These are phyloP conservation scores for Mormyrops boulengeri DNA, from an alignment of 2,797 vertebrate genomes.

Conservation along the genomic window DNA sequence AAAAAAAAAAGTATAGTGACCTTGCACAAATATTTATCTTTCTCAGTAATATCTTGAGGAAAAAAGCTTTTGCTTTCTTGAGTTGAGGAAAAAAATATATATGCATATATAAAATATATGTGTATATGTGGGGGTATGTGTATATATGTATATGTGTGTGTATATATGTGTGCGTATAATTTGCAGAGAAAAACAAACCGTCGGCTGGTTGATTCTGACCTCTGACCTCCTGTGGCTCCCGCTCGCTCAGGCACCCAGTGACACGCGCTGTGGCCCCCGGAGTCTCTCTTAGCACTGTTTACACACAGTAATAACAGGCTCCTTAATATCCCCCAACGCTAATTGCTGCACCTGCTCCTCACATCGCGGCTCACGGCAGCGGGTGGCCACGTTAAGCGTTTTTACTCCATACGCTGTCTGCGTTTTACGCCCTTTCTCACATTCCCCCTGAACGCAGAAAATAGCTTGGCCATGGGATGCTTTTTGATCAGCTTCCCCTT, in stretches of 20 bases:
- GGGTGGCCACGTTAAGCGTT: slow-evolving; percentile 34
- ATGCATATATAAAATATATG: too few species aligned
- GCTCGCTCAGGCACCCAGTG: background rate
- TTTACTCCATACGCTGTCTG: background rate
- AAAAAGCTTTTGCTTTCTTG: background rate
- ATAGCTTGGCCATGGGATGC: background rate
- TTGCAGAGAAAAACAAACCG: background rate
- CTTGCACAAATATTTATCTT: background rate
- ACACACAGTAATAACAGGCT: slow-evolving; percentile 47
- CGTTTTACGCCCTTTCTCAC: background rate
- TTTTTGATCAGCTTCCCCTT: background rate
- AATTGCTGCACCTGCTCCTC: slow-evolving; percentile 45
- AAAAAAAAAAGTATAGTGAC: background rate
- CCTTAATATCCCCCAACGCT: slow-evolving; percentile 45
- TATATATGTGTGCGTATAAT: background rate
- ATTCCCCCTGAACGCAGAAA: background rate
- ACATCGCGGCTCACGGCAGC: slow-evolving; percentile 18
- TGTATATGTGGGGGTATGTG: background rate
- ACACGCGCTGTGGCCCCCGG: slow-evolving; percentile 15
- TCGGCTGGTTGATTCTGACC: background rate
- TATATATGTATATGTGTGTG: background rate
- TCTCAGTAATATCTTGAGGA: background rate
- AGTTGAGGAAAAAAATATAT: background rate
- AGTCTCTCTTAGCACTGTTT: slow-evolving; percentile 45
- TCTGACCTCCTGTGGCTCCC: background rate